Evolutionary conservation across 2,888 invertebrate genomes (phyloP), one percentile per base, ranked within the genome.

Genomic region (Rhabditoides inermis): DNA sequence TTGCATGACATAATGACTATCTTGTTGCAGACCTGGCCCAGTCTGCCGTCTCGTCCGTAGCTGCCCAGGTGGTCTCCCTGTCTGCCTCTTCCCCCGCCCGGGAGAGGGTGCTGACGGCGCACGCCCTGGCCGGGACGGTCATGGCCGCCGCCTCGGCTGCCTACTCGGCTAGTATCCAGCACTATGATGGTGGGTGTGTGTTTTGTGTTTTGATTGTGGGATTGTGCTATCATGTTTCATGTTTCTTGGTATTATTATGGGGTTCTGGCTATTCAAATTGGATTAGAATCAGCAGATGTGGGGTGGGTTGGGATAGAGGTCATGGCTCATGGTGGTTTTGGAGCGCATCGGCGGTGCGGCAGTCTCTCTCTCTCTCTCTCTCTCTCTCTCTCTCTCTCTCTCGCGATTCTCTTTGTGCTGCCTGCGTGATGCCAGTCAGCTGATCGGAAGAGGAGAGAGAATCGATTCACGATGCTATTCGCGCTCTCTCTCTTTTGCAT

Each of bases 111-210:
- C 78, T 79, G 55, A 80, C 83, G 54, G 81, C 83, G 4, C 84
- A 85, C 75, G 78, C 81, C 45, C 76, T 84, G 45, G 80, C 84
- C 3, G 82, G 82, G 47, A 83, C 83, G 72, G 80, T 87, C 58
- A 78, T 86, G 45, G 84, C 85, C 66, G 86, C 86, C n/a, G 84
- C 85, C 76, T 85, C 86, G 2, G 85, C 86, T 7, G 84, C 86
- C 2, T 86, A 87, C 76, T 84, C 84, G 1, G 84, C 86, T 41
- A 63, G 63, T 44, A 73, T 73, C 41, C 63, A 68, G 47, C 69
- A 70, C 44, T 73, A 60, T 46, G 73, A 73, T 55, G 68, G 68
- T 60, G 22, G 18, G 45, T 49, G n/a, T 23, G 27, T 27, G 2
- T 44, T 44, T 25, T 23, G 22, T 28, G 18, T 30, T 44, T 44